Evolutionary conservation across 2,888 invertebrate genomes (phyloP).

Genomic region (Nemoura dubitans): DNA sequence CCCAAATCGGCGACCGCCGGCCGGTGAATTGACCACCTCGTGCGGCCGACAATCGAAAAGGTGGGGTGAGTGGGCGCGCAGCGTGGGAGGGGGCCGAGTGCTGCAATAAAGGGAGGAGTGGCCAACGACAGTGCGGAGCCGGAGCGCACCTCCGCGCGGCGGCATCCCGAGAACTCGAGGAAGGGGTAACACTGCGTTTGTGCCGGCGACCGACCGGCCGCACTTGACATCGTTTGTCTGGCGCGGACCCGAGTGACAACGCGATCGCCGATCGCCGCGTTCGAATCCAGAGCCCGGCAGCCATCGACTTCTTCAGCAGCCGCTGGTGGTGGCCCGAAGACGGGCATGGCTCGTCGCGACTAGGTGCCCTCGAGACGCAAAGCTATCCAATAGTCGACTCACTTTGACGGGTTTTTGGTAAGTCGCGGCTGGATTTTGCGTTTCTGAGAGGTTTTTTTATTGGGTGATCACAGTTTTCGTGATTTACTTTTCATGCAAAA

Average conservation of each 20-base stretch:
- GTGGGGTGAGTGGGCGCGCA: neutral
- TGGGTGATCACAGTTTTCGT: too few species aligned
- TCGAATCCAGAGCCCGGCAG: too few species aligned
- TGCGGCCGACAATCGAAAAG: neutral
- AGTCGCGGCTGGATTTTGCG: too few species aligned
- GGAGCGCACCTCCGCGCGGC: neutral
- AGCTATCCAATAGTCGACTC: too few species aligned
- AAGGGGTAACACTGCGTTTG: constrained; percentile 30
- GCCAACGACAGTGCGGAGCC: constrained; percentile 10
- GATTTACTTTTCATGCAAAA: too few species aligned
- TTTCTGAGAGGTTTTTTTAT: too few species aligned
- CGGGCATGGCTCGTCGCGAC: too few species aligned
- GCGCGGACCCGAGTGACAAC: neutral
- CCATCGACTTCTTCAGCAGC: too few species aligned
- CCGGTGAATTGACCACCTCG: neutral
- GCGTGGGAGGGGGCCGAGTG: constrained; percentile 27
- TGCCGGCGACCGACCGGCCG: neutral
- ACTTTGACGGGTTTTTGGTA: too few species aligned
- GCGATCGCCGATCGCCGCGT: too few species aligned
- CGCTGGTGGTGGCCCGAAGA: too few species aligned
- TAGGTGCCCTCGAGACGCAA: too few species aligned
- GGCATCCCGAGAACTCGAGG: neutral
- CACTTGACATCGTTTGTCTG: neutral
- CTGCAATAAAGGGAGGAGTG: constrained; percentile 10
- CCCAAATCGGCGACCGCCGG: neutral